Percentiles rank a stretch among this genome's conserved stretches.
phyloP scores from a whole-genome alignment of 2,113 vertebrate species.

The Morone chrysops region DNA sequence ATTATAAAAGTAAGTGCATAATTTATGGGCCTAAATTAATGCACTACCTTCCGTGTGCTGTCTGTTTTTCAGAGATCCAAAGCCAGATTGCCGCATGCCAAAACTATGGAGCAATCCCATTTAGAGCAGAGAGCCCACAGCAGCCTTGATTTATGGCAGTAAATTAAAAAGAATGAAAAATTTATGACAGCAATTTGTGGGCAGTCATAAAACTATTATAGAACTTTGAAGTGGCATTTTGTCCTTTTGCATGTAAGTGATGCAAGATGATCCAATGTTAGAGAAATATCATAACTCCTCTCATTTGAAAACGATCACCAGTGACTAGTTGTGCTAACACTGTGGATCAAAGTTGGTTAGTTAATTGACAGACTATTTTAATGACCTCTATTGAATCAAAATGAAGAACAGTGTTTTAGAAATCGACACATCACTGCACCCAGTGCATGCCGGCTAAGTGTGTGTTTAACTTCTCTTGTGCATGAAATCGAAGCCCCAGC shows the following conservation, averaged over 20 bases:
- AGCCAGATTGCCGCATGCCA: conserved; percentile 83
- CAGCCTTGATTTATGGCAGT: conserved; percentile 84
- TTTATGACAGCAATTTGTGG: conserved; percentile 86
- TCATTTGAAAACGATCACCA: conserved; percentile 53
- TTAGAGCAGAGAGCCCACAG: conserved; percentile 78
- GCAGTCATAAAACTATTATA: conserved; percentile 87
- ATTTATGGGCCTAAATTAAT: conserved; percentile 87
- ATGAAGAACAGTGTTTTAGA: conserved; percentile 57
- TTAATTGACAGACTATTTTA: conserved; percentile 55
- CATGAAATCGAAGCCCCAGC: conserved; percentile 76
- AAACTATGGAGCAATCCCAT: conserved; percentile 85
- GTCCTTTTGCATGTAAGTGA: conserved; percentile 83
- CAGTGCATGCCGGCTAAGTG: conserved; percentile 49
- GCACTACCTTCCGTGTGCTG: conserved; percentile 82
- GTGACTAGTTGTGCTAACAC: conserved; percentile 35
- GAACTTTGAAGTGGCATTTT: conserved; percentile 85
- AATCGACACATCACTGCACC: conserved; percentile 47
- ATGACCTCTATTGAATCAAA: conserved; percentile 1
- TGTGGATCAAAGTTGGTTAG: conserved; percentile 45
- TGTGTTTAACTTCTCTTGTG: conserved; percentile 69
- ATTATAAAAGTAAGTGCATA: conserved; percentile 87
- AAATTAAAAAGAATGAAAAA: conserved; percentile 89
- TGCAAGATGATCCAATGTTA: conserved; percentile 78
- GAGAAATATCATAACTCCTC: conserved; percentile 68
- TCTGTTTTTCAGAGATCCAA: conserved; percentile 83